Evolutionary conservation across 2,888 invertebrate species (phyloP), one percentile per base, ranked within the genome.

Genomic region (Acrobeloides nanus): DNA sequence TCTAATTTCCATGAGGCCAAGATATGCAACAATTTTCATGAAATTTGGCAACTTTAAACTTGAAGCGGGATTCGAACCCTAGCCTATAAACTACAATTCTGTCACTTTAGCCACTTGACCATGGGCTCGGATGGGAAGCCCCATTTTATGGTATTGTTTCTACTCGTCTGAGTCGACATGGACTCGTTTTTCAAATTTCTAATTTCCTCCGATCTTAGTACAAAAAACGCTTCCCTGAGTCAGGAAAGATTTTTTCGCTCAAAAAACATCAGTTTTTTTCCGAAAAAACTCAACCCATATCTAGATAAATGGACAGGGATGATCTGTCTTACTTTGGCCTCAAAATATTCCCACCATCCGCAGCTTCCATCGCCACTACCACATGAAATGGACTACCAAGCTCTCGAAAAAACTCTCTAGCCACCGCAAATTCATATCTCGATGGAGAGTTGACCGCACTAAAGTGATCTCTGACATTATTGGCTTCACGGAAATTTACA

Each of bases 401-500:
- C 33, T 70, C 71, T 38, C 64, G 37, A 58, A 69, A 70, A 49
- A 70, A 70, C 44, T 70, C 70, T 7, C 64, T 48, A 3, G 70
- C 68, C 18, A 70, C 66, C 8, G 58, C 56, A 38, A 62, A 72
- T 44, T 70, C 70, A 40, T 64, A 63, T 17, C 68, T 53, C 8
- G 62, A 62, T 4, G 69, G 69, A 7, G 69, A 69, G 38, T 66
- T 62, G 15, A 64, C 48, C 7, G 68, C 68, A 42, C 62, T 64
- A 44, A 69, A 70, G 53, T 70, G 70, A 48, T 70, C 70, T 21
- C 70, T 46, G 27, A 70, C 70, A 51, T 70, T 68, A 49, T 70
- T 70, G 24, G 71, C 70, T 48, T 70, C 70, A 31, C 64, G 64
- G 56, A 71, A 71, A 26, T 66, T 55, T 6, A 59, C 47, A 8